These are phyloP conservation scores for Autographa pulchrina DNA, from an alignment of 2,888 invertebrate genomes.

Conservation along the genomic window DNA sequence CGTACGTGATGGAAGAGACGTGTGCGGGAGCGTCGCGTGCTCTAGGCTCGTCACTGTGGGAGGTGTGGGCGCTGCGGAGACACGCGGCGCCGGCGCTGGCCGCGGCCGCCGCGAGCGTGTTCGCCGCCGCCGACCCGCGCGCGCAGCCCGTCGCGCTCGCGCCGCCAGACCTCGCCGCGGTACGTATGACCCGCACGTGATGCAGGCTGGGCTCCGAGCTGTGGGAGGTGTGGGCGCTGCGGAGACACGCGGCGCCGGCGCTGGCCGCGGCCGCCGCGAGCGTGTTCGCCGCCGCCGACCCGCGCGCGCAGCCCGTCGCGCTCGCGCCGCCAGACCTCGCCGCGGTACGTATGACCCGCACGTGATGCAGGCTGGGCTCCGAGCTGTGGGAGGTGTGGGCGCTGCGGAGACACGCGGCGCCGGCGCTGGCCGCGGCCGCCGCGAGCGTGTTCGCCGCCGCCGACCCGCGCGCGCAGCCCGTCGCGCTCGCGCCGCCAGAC, in stretches of 20 bases:
- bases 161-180: constrained; percentile 42
- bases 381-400: background rate
- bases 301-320: constrained; percentile 41
- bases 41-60: constrained; percentile 97
- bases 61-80: constrained; percentile 92
- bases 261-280: background rate
- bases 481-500: constrained; percentile 1
- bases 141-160: constrained; percentile 50
- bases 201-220: background rate
- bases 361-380: background rate
- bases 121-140: constrained; percentile 58
- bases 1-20: constrained; percentile 95
- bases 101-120: constrained; percentile 90
- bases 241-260: constrained; percentile 84
- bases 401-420: background rate
- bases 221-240: too few relatives aligned
- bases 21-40: constrained; percentile 95
- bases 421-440: background rate
- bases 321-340: constrained; percentile 48
- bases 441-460: background rate
- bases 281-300: constrained; percentile 49
- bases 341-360: constrained; percentile 11
- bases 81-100: constrained; percentile 91
- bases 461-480: background rate
- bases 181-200: constrained; percentile 7